phyloP scores from a whole-genome alignment of 2,888 invertebrate genomes.

The Tridacna crocea region DNA sequence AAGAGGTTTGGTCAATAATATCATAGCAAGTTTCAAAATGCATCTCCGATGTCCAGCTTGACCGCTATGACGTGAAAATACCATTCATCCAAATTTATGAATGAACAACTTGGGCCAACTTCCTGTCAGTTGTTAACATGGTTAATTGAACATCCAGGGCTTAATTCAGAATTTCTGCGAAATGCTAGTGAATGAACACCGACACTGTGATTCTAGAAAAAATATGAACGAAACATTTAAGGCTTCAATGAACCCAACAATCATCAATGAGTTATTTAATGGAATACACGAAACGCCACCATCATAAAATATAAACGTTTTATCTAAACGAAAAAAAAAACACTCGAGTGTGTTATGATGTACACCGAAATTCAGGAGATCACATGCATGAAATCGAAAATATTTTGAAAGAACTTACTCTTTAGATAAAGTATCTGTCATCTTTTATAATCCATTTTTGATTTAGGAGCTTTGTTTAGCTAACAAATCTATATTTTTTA shows the following conservation, averaged over 20 bases:
- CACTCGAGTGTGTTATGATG: neutral
- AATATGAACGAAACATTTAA: neutral
- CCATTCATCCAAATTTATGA: conserved; percentile 67
- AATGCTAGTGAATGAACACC: neutral
- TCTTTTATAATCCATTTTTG: conserved; percentile 72
- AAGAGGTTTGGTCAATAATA: no score
- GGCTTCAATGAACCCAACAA: neutral
- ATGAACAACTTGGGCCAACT: conserved; percentile 45
- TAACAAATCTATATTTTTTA: conserved; percentile 49
- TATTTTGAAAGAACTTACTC: conserved; percentile 72
- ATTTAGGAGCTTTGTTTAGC: conserved; percentile 54
- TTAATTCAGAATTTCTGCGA: neutral
- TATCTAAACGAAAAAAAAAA: conserved; percentile 16
- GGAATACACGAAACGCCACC: conserved; percentile 48
- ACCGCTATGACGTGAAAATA: conserved; percentile 44
- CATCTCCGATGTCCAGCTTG: conserved; percentile 17
- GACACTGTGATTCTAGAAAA: no score
- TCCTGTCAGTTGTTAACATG: conserved; percentile 32
- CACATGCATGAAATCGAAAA: no score
- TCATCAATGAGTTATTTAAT: neutral
- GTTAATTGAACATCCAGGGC: conserved; percentile 1
- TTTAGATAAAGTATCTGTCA: conserved; percentile 74
- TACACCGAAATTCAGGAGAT: neutral
- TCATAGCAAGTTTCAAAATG: no score
- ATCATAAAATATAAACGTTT: conserved; percentile 34